Conservation (phyloP, 2,888 invertebrate species). For the Mesochorus sp. region DNA sequence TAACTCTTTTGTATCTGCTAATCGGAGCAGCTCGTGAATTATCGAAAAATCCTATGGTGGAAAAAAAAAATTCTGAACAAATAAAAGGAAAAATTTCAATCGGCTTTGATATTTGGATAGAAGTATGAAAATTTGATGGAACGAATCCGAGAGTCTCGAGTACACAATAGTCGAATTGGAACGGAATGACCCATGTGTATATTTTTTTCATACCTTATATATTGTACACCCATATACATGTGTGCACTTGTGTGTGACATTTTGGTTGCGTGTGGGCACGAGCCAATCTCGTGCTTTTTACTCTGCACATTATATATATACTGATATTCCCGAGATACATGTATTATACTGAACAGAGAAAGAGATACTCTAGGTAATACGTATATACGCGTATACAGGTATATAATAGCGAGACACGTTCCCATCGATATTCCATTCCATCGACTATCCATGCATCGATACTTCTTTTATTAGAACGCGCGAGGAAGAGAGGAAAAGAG, state of each 20-base stretch:
- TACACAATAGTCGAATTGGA: not conserved
- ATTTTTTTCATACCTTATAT: too few relatives aligned
- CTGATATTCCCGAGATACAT: not conserved
- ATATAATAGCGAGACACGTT: constrained; percentile 53
- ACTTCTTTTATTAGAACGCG: constrained; percentile 53
- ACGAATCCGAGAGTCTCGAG: not conserved
- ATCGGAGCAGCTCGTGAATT: too few relatives aligned
- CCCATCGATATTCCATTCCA: constrained; percentile 60
- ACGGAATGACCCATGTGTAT: not conserved
- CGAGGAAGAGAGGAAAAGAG: constrained; percentile 24
- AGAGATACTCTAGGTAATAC: not conserved
- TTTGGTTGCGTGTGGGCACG: constrained; percentile 44
- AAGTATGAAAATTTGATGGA: not conserved
- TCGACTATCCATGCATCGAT: constrained; percentile 61
- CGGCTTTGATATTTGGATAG: not conserved
- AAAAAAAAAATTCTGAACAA: not conserved
- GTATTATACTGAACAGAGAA: not conserved
- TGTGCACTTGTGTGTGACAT: constrained; percentile 43
- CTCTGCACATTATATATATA: not conserved
- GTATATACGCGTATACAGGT: constrained; percentile 5
- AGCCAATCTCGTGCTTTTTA: constrained; percentile 19
- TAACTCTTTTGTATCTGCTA: too few relatives aligned
- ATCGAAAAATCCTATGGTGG: too few relatives aligned
- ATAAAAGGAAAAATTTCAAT: not conserved
- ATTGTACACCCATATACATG: not conserved